These are phyloP conservation scores for Phaethornis superciliosus DNA, from an alignment of 2,113 vertebrate species.

Conservation along the genomic window DNA sequence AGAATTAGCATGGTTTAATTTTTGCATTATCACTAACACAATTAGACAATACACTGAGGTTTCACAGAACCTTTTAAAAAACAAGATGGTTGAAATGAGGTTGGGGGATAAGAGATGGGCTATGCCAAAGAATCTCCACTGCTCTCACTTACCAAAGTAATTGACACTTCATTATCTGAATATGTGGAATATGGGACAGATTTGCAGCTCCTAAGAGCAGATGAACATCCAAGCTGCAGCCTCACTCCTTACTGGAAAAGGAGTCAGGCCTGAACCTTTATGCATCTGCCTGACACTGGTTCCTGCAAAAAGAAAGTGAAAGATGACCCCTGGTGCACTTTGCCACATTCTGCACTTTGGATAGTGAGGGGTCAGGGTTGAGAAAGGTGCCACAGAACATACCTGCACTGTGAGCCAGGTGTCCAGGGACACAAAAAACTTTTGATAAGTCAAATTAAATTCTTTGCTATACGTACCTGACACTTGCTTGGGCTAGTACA, in stretches of 20 bases:
- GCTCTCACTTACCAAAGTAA: background rate
- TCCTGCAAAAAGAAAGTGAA: background rate
- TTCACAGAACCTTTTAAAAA: slow-evolving; percentile 31
- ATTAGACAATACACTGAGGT: background rate
- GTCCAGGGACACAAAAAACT: background rate
- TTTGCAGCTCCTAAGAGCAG: background rate
- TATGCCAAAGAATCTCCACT: background rate
- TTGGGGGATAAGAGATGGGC: background rate
- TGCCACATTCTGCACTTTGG: background rate
- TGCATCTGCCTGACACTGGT: background rate
- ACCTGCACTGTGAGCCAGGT: background rate
- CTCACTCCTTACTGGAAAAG: background rate
- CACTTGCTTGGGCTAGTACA: background rate
- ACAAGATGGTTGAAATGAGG: background rate
- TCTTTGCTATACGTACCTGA: background rate
- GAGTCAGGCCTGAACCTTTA: background rate
- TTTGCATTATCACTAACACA: slow-evolving; percentile 47
- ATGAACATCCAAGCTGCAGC: background rate
- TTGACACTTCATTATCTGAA: background rate
- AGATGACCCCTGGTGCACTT: background rate
- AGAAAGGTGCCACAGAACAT: background rate
- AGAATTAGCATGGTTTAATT: slow-evolving; percentile 2
- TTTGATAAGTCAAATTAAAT: background rate
- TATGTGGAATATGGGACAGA: background rate
- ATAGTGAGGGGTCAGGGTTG: background rate